Percentiles rank a stretch among this genome's conserved stretches.
These are phyloP conservation scores for Tipula helvola DNA, from an alignment of 2,888 invertebrate genomes.

Conservation along the genomic window DNA sequence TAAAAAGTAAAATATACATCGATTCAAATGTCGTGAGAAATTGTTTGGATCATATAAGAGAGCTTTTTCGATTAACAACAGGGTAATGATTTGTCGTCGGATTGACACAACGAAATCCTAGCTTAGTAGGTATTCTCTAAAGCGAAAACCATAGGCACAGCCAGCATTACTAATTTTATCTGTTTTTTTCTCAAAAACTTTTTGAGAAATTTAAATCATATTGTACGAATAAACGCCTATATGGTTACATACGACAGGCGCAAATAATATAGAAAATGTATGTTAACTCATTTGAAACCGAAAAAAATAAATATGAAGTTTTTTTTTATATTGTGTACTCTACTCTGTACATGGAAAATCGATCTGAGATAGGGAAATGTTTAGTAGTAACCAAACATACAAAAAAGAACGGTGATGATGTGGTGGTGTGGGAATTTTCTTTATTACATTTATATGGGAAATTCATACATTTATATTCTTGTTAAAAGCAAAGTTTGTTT, in stretches of 20 bases:
- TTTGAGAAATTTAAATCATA: too few species aligned
- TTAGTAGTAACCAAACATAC: background rate
- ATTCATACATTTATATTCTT: background rate
- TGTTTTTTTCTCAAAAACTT: too few species aligned
- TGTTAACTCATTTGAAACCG: background rate
- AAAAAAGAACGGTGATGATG: background rate
- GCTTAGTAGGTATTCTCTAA: too few species aligned
- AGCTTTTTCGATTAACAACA: too few species aligned
- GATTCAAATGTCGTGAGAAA: too few species aligned
- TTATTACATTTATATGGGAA: background rate
- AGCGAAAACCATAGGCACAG: too few species aligned
- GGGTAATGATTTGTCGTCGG: too few species aligned
- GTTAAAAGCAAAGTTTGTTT: background rate
- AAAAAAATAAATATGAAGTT: background rate
- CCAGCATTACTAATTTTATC: too few species aligned
- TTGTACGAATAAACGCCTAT: background rate
- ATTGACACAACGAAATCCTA: too few species aligned
- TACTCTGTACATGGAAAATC: background rate
- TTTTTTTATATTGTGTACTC: too few species aligned
- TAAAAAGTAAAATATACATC: background rate
- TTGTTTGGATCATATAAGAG: too few species aligned
- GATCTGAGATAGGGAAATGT: background rate
- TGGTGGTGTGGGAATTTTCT: background rate
- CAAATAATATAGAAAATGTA: background rate
- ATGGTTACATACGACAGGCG: background rate